Evolutionary conservation across 2,113 vertebrate species (phyloP).

Genomic region (Spilogale gracilis): DNA sequence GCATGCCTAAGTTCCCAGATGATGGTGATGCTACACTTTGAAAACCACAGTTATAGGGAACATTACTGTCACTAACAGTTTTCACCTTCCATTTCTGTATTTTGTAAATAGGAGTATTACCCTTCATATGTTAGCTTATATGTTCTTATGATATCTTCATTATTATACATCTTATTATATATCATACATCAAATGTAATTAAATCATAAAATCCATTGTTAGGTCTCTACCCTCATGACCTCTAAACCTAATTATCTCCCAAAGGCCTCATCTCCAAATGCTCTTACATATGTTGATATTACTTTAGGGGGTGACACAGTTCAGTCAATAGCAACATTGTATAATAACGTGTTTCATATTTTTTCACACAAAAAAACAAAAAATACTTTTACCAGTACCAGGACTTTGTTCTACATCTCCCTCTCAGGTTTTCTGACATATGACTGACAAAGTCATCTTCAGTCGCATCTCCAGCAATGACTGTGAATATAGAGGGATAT

Average conservation of each 20-base stretch:
- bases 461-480: conserved; percentile 77
- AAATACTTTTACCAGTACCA: conserved; percentile 81
- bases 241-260: background rate
- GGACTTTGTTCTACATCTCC: conserved; percentile 80
- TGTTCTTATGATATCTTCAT: background rate
- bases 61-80: background rate
- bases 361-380: background rate
- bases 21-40: background rate
- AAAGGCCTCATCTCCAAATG: background rate
- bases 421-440: conserved; percentile 79
- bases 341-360: background rate
- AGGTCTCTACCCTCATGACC: background rate
- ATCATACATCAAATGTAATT: background rate
- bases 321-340: background rate
- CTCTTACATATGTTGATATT: background rate
- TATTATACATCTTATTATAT: background rate
- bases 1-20: background rate
- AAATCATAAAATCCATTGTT: background rate
- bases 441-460: conserved; percentile 82
- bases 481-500: conserved; percentile 79
- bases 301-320: background rate
- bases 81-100: background rate
- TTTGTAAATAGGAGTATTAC: conserved; percentile 25
- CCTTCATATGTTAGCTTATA: background rate
- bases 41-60: background rate